Conservation (phyloP, 2,888 invertebrate genomes). For the Eupsilia transversa region DNA sequence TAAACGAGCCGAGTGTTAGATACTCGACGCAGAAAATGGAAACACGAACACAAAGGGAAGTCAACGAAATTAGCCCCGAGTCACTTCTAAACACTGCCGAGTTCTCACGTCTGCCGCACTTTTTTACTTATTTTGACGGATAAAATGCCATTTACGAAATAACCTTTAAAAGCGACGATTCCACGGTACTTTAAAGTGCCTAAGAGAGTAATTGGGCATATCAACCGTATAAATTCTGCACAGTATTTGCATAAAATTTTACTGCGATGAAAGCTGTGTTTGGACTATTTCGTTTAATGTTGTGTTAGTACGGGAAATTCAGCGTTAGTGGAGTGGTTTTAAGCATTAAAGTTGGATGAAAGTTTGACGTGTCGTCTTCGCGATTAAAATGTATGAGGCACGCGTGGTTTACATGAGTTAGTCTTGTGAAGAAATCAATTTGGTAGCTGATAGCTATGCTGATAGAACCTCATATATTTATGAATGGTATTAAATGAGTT, state of each 20-base stretch:
- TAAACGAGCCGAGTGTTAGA: constrained; percentile 50
- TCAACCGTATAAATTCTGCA: constrained; percentile 77
- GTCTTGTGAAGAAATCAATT: constrained; percentile 70
- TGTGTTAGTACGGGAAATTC: constrained; percentile 52
- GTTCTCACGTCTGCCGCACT: constrained; percentile 71
- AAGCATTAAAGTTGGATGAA: constrained; percentile 47
- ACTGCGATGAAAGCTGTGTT: constrained; percentile 71
- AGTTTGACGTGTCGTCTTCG: constrained; percentile 23
- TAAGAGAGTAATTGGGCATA: constrained; percentile 78
- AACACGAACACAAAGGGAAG: constrained; percentile 68
- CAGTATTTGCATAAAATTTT: constrained; percentile 80
- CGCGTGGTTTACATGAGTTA: constrained; percentile 61
- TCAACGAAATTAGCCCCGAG: constrained; percentile 70
- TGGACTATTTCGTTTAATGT: constrained; percentile 61
- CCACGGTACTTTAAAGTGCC: constrained; percentile 72
- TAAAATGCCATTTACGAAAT: constrained; percentile 67
- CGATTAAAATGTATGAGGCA: constrained; percentile 71
- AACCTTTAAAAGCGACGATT: constrained; percentile 73
- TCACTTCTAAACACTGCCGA: constrained; percentile 67
- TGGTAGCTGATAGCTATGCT: constrained; percentile 48
- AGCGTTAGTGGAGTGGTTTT: constrained; percentile 30
- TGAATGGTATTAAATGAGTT: constrained; percentile 7
- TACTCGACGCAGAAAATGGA: constrained; percentile 57
- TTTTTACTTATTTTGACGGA: constrained; percentile 66
- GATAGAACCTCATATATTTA: constrained; percentile 43